Evolutionary conservation across 2,888 invertebrate species (phyloP), one percentile per base, ranked within the genome.

Genomic region (Meghimatium bilineatum): DNA sequence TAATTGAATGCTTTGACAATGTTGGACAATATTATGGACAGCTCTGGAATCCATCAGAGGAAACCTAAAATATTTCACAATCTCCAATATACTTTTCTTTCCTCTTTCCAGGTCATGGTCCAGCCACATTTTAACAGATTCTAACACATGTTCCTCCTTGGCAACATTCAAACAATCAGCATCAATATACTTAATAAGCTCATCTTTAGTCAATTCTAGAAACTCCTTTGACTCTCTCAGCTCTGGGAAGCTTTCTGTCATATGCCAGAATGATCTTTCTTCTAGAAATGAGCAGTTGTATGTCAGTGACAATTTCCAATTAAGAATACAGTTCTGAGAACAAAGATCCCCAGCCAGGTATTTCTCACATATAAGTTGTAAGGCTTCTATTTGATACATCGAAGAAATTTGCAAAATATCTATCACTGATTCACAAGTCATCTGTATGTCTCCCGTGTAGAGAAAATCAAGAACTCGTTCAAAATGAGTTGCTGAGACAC

Each of bases 341-440:
- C 94, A 96, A 38, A 98, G 94, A 85, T 95, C 95, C 75, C 94
- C 94, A 83, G 95, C 95, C 56, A 98, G 94, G 91, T 95, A 97
- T 60, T 96, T 95, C 90, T 96, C 96, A 93, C 97, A 97, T 49
- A 96, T 95, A 86, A 96, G 95, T 83, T 97, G 95, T 72, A 97
- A 95, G 0, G 97, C 96, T 79, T 96, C 94, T 89, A 98, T 96
- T 89, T 96, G 96, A 80, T 98, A 95, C 91, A 97, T 97, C 94
- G 98, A 97, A 1, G 97, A 97, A 0, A 96, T 96, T 90, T 96
- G 95, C 26, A 98, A 94, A n/a, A 92, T 80, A 74, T 92, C 90
- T 90, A 96, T 96, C 0, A 97, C 97, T 91, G 97, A 97, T 74
- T 96, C 95, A 74, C 96, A 95, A 83, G 95, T 96, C 86, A 96